A percentile compares a stretch with the other conserved stretches of the same genome.
Conservation (phyloP, 2,113 vertebrate genomes). For the Cheirogaleus medius region DNA sequence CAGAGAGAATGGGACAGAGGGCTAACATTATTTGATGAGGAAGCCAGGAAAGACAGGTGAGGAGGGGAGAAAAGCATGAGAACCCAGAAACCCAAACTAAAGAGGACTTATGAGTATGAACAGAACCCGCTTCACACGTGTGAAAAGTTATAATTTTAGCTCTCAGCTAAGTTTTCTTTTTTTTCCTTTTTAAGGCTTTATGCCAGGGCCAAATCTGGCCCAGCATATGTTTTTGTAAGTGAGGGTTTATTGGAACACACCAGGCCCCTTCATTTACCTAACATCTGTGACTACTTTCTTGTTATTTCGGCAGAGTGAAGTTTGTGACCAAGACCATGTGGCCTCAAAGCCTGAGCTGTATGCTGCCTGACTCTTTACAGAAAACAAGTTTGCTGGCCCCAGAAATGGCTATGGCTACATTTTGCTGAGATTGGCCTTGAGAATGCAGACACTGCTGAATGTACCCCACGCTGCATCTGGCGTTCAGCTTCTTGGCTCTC, state of each 20-base stretch:
- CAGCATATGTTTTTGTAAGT: background rate
- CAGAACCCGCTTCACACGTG: background rate
- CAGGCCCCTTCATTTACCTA: background rate
- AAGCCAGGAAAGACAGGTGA: background rate
- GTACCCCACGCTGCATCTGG: background rate
- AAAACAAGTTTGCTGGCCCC: background rate
- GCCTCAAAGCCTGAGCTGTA: background rate
- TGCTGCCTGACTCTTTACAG: background rate
- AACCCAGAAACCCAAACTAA: background rate
- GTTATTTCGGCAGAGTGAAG: background rate
- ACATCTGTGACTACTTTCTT: background rate
- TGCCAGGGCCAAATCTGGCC: background rate
- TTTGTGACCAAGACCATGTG: background rate
- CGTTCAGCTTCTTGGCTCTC: slow-evolving; percentile 8
- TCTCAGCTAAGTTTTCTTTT: background rate
- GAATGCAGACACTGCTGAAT: slow-evolving; percentile 20
- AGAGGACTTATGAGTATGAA: background rate
- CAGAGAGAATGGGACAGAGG: background rate
- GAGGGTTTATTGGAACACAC: background rate
- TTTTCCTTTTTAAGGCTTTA: background rate
- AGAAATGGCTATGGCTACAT: background rate
- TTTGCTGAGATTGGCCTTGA: background rate
- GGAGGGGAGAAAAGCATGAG: background rate
- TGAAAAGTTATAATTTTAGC: background rate
- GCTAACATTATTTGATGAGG: no score